Percentiles rank a stretch among this genome's conserved stretches.
phyloP scores from a whole-genome alignment of 2,888 invertebrate genomes.

The Tetanocera ferruginea region DNA sequence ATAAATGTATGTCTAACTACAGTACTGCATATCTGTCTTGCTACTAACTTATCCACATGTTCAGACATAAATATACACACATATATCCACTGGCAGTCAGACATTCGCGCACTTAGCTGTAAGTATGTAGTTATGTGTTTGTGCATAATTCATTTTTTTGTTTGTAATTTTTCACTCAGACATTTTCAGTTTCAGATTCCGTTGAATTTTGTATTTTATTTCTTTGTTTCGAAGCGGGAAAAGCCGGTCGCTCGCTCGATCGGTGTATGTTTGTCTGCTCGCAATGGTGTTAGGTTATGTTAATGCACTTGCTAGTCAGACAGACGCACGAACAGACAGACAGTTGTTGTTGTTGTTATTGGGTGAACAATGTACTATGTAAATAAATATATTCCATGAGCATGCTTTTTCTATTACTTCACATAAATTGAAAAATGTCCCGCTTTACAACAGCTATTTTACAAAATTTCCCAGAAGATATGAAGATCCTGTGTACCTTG shows the following conservation, averaged over 20 bases:
- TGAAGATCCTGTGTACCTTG: no score
- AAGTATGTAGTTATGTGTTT: background rate
- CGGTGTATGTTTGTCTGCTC: background rate
- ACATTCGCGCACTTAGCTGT: background rate
- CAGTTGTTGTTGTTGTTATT: no score
- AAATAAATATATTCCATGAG: no score
- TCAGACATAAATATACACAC: no score
- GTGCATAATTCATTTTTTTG: background rate
- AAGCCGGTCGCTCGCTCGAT: slow-evolving; percentile 6
- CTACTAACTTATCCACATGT: background rate
- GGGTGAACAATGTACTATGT: no score
- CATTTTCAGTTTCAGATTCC: slow-evolving; percentile 17
- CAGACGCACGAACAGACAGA: background rate
- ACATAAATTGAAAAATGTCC: no score
- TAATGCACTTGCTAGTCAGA: slow-evolving; percentile 2
- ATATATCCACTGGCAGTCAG: background rate
- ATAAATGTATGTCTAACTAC: background rate
- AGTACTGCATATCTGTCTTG: background rate
- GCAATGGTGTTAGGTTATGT: background rate
- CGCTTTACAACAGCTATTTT: no score
- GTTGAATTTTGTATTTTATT: slow-evolving; percentile 8
- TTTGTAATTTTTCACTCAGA: slow-evolving; percentile 9
- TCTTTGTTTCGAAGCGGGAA: slow-evolving; percentile 1
- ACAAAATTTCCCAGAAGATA: no score
- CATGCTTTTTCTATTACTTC: no score